Evolutionary conservation across 2,888 invertebrate genomes (phyloP).

Genomic region (Hydroisotoma schaefferi): DNA sequence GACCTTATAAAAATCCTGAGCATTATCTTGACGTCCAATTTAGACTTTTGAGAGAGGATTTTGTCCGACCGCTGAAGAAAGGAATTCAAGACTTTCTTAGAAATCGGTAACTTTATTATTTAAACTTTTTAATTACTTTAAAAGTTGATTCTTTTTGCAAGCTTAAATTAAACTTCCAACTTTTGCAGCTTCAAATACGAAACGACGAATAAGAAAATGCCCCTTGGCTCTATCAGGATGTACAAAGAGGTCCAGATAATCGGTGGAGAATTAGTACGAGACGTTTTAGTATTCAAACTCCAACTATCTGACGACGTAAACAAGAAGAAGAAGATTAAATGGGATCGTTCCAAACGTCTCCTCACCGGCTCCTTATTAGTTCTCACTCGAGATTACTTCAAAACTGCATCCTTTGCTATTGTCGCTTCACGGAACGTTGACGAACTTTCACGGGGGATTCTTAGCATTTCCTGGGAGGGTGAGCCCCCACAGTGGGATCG

Average conservation of each 20-base stretch:
- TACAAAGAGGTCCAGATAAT: constrained; percentile 36
- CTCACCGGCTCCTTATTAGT: constrained; percentile 70
- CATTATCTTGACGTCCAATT: constrained; percentile 79
- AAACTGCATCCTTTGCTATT: constrained; percentile 65
- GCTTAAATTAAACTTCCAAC: too few species aligned
- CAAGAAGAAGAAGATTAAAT: constrained; percentile 53
- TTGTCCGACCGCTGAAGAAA: constrained; percentile 67
- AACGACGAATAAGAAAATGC: constrained; percentile 28
- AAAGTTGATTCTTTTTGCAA: too few species aligned
- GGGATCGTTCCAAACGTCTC: constrained; percentile 60
- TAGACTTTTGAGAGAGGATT: constrained; percentile 73
- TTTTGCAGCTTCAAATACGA: constrained; percentile 27
- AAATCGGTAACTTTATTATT: constrained; percentile 51
- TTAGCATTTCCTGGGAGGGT: constrained; percentile 50
- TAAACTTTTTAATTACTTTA: too few species aligned
- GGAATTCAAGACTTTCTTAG: constrained; percentile 61
- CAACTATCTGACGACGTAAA: too few species aligned
- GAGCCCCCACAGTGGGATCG: constrained; percentile 25
- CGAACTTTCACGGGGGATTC: constrained; percentile 60
- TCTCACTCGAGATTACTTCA: constrained; percentile 67
- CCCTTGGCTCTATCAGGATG: constrained; percentile 40
- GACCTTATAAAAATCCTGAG: constrained; percentile 62
- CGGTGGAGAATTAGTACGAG: constrained; percentile 28
- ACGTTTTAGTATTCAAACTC: constrained; percentile 33
- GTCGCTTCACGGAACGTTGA: constrained; percentile 61